Base-by-base conservation (phyloP, 2,113 vertebrate species). In the Holacanthus passer region DNA sequence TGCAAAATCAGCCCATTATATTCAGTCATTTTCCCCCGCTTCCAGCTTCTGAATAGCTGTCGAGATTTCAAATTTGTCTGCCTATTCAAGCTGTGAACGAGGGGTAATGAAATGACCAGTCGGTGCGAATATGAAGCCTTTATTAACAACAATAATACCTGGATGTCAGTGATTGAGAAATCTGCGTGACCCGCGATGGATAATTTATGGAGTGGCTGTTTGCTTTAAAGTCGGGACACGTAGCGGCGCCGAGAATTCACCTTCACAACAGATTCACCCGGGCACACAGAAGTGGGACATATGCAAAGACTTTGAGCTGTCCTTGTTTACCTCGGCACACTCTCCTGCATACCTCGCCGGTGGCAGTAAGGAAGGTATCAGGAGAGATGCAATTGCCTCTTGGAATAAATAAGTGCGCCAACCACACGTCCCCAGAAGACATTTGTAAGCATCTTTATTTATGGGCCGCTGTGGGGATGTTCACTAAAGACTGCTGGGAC, bases 311-410 rank as follows among this genome's bases (percentile, higher is more conserved):
- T 82, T 91, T 94, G 73, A 90, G 67, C 60, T 71, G 90, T 89
- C 91, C 91, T 94, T 94, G 94, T 93, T 93, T 93, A 91, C 87
- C 86, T 79, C 83, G 9, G 35, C 55, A 58, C 79, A 55, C 75
- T 60, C 81, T 79, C 81, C 68, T 32, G 62, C 87, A 77, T 78
- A 56, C 86, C 73, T 87, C 39, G 93, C 87, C 89, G 73, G 80
- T 80, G 85, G 94, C 85, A 39, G 63, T 48, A 83, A 77, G 56
- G 68, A 77, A 37, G 68, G 81, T 74, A 83, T 88, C 84, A 79
- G 81, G 87, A 81, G 75, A 70, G 70, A 86, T 37, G 63, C 70
- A 83, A 72, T 89, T 85, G 82, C 89, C 83, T 87, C 79, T 70
- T 31, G 74, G 86, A 94, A 89, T 91, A 91, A 93, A 93, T 93